Percentiles rank a stretch among this genome's conserved stretches.
Evolutionary conservation across 2,888 invertebrate genomes (phyloP).

Genomic region (Sinopyrophorus schimmeli): DNA sequence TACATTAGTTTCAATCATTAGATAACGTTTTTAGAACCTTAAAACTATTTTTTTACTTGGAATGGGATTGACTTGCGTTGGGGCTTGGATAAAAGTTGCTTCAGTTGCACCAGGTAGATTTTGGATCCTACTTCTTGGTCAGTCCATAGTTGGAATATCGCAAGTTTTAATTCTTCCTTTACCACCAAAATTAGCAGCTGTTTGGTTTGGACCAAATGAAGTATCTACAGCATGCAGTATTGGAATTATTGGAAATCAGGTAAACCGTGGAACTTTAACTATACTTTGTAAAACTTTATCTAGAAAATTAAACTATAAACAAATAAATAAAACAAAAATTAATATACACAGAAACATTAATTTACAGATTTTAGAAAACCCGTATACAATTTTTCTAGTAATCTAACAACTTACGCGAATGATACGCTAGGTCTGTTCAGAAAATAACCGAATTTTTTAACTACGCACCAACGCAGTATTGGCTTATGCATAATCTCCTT

Average conservation of each 20-base stretch:
- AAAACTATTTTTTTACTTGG: conserved; percentile 81
- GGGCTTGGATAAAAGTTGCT: conserved; percentile 90
- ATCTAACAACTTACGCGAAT: too few relatives aligned
- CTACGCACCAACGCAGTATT: too few relatives aligned
- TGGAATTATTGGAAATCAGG: conserved; percentile 98
- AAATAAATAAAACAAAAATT: too few relatives aligned
- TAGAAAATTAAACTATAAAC: too few relatives aligned
- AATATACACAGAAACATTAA: too few relatives aligned
- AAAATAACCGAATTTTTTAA: too few relatives aligned
- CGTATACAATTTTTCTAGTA: too few relatives aligned
- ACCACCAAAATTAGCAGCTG: conserved; percentile 90
- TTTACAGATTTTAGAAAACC: too few relatives aligned
- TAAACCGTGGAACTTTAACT: conserved; percentile 49
- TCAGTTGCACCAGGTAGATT: conserved; percentile 83
- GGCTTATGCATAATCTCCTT: too few relatives aligned
- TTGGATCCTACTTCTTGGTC: conserved; percentile 86
- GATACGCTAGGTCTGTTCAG: too few relatives aligned
- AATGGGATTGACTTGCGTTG: conserved; percentile 80
- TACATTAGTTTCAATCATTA: not conserved
- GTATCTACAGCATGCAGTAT: conserved; percentile 96
- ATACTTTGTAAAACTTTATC: too few relatives aligned
- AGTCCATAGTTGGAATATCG: conserved; percentile 81
- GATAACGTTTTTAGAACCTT: conserved; percentile 50
- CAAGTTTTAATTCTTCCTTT: conserved; percentile 93
- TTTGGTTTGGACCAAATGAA: conserved; percentile 96